Base-by-base conservation (phyloP, 2,797 vertebrate genomes). In the Emys orbicularis region DNA sequence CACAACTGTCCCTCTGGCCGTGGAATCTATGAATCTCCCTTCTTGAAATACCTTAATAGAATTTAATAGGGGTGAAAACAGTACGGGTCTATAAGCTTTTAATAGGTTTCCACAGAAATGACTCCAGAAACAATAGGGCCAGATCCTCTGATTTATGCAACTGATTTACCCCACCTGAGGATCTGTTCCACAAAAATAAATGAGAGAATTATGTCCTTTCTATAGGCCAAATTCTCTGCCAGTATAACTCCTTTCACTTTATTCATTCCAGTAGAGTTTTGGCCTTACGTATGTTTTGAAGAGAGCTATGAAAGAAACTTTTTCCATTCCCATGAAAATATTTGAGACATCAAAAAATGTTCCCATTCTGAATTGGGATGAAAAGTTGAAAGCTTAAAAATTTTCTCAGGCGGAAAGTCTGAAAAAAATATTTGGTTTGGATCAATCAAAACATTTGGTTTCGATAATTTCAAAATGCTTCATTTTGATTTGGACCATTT, bases 51-150 rank as follows among this genome's bases (percentile, higher is more conserved):
- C 57, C 65, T 68, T 88, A 61, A 19, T 9, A 18, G 12, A 18
- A 74, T 76, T 0, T 61, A 41, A 65, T 44, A 47, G 50, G n/a
- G 34, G 0, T 0, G 15, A 88, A 94, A 8, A 27, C 74, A 0
- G 0, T 91, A 84, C 83, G 44, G 4, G 96, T 74, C 83, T 0
- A 0, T 59, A 0, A 0, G 29, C 1, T 0, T 92, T 91, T 95
- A 88, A 80, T 53, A 65, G n/a, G 37, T 37, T 83, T 41, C 8
- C 81, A 79, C 89, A 80, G 81, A 81, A 93, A 76, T 84, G 2
- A 31, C 0, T 87, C 77, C 76, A 87, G 80, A 83, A 93, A 90
- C 1, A 0, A 0, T 53, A 76, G 88, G 74, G 91, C 83, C 25
- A 61, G 13, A 47, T 93, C 52, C 77, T 90, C 83, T 88, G 34